These are phyloP conservation scores for Dolichallabes microphthalmus DNA, from an alignment of 2,113 vertebrate genomes.

Conservation along the genomic window DNA sequence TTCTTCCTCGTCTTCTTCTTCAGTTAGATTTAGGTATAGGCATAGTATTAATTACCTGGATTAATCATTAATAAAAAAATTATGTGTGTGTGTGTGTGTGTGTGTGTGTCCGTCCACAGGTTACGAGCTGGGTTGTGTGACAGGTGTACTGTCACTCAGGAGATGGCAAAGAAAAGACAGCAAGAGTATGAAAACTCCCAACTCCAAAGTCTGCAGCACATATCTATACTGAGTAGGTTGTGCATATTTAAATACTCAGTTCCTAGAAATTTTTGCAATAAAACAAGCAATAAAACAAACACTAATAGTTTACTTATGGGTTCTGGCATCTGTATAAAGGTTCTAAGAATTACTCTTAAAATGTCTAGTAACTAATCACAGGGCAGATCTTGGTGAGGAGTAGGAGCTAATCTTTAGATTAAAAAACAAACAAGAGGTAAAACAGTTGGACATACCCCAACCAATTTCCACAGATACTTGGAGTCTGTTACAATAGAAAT, in stretches of 20 bases:
- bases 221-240: constrained; percentile 82
- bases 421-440: neutral
- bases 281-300: no score
- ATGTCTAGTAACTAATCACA: neutral
- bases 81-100: constrained; percentile 6
- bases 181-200: constrained; percentile 84
- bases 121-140: constrained; percentile 92
- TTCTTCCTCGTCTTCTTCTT: no score
- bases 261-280: neutral
- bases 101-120: constrained; percentile 64
- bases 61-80: neutral
- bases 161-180: constrained; percentile 86
- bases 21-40: neutral
- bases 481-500: neutral
- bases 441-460: neutral
- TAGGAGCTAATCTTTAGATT: neutral
- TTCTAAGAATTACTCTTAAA: neutral
- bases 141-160: constrained; percentile 92
- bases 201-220: constrained; percentile 86
- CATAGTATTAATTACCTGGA: neutral
- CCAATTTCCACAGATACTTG: neutral
- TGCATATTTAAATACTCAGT: neutral
- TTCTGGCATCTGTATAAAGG: neutral
- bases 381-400: neutral
- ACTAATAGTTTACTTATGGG: neutral